Evolutionary conservation across 1,140 invertebrate species (phyloP).

Genomic region (Teleopsis dalmanni): DNA sequence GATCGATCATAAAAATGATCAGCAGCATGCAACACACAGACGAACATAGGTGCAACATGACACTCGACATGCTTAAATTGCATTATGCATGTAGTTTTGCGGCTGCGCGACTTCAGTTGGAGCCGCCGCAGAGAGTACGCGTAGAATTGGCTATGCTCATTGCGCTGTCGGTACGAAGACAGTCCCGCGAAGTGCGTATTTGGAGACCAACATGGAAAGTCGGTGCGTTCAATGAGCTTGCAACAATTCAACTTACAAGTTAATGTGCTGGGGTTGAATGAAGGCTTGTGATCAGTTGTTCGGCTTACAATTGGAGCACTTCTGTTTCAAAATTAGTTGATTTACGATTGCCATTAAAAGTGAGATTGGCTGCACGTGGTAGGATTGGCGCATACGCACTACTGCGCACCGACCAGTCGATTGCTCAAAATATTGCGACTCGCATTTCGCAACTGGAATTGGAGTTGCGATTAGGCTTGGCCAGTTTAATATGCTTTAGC

Average conservation of each 20-base stretch:
- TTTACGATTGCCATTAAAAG: conserved; percentile 17
- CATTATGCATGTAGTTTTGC: background rate
- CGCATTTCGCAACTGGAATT: too few species aligned
- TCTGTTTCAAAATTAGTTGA: conserved; percentile 18
- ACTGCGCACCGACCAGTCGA: too few species aligned
- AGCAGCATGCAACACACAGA: too few species aligned
- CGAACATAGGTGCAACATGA: conserved; percentile 8
- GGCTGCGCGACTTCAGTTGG: background rate
- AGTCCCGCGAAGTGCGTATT: background rate
- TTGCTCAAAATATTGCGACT: too few species aligned
- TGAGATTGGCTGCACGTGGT: conserved; percentile 10
- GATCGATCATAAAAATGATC: conserved; percentile 19
- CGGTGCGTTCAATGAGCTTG: conserved; percentile 2
- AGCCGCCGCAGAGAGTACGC: too few species aligned
- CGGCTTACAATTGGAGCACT: conserved; percentile 15
- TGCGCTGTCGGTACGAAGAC: background rate
- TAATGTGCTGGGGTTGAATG: background rate
- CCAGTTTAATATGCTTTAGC: too few species aligned
- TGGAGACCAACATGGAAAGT: background rate
- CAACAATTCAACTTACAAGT: background rate
- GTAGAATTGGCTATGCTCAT: background rate
- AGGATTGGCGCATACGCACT: background rate
- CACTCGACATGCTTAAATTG: conserved; percentile 2
- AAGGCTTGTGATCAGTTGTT: conserved; percentile 8
- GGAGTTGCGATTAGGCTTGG: too few species aligned